Evolutionary conservation across 2,797 vertebrate species (phyloP), one percentile per base, ranked within the genome.

Genomic region (Neostethus bicornis): DNA sequence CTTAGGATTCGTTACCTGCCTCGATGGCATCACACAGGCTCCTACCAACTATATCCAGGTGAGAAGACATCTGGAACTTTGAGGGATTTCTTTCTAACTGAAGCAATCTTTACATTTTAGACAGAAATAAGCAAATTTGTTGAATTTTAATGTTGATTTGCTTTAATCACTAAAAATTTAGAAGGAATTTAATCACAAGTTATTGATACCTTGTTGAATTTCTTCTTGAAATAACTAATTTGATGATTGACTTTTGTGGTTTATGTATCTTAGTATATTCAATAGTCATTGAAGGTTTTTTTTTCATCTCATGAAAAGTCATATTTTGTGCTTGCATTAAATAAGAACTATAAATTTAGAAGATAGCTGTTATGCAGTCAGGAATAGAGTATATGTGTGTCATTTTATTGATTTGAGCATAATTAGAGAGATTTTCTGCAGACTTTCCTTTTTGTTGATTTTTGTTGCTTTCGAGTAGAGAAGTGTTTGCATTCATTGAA

Each of bases 11-110:
- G 93, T 84, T 94, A 94, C 87, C 84, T 97, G 86, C 88, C 94
- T 72, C 92, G 86, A 55, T 97, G 94, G 95, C 95, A 95, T 73
- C 91, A 96, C 89, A 94, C 93, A 52, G 96, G 97, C 83, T 97
- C 94, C 68, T 98, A 99, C 52, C 96, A 93, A 90, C 94, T 99
- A 20, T 92, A 92, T 75, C 94, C 94, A 96, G 97, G 97, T 99
- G 94, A 96, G 74, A 91, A 92, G 35, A 26, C 37, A 41, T 35
- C 44, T 25, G 19, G 45, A 50, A 34, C 25, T 44, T 45, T 32
- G 17, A 14, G 29, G 8, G 14, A n/a, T 63, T 34, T 14, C 29
- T 58, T 39, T 12, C 4, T 4, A 29, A 3, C 4, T 16, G 17
- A 7, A 28, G 32, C 12, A 38, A 47, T 31, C 13, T 25, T 1